Percentiles rank a stretch among this genome's conserved stretches.
Evolutionary conservation across 2,888 invertebrate genomes (phyloP).

Genomic region (Phymatocera aterrima): DNA sequence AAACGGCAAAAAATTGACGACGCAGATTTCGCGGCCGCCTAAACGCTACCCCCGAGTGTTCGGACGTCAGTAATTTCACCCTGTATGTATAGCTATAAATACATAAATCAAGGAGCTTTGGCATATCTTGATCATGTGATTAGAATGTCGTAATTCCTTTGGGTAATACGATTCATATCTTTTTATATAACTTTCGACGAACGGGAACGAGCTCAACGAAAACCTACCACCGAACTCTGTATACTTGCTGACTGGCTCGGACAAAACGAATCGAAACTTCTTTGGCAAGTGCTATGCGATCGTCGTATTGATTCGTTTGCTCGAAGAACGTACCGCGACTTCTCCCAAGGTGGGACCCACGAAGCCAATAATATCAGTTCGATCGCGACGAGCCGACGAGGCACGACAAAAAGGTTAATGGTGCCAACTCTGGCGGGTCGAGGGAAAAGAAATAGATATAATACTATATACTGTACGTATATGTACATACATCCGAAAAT

Average conservation of each 20-base stretch:
- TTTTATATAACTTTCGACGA: slow-evolving; percentile 19
- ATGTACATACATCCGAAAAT: slow-evolving; percentile 22
- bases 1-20: no score
- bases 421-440: slow-evolving; percentile 21
- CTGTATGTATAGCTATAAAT: background rate
- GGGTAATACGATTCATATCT: slow-evolving; percentile 29
- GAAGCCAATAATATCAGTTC: slow-evolving; percentile 35
- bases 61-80: no score
- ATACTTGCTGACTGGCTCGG: background rate
- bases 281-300: slow-evolving; percentile 21
- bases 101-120: background rate
- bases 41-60: no score
- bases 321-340: background rate
- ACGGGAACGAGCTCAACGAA: background rate
- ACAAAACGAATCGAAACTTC: slow-evolving; percentile 15
- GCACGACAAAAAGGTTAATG: slow-evolving; percentile 41
- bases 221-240: background rate
- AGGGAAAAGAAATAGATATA: background rate
- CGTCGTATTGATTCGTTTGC: slow-evolving; percentile 31
- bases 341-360: slow-evolving; percentile 8
- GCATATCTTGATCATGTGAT: slow-evolving; percentile 19
- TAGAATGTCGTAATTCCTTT: slow-evolving; percentile 10
- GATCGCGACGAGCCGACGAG: slow-evolving; percentile 15
- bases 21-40: no score
- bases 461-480: no score